These are phyloP conservation scores for Myiotriccus ornatus DNA, from an alignment of 2,797 vertebrate genomes.

Conservation along the genomic window DNA sequence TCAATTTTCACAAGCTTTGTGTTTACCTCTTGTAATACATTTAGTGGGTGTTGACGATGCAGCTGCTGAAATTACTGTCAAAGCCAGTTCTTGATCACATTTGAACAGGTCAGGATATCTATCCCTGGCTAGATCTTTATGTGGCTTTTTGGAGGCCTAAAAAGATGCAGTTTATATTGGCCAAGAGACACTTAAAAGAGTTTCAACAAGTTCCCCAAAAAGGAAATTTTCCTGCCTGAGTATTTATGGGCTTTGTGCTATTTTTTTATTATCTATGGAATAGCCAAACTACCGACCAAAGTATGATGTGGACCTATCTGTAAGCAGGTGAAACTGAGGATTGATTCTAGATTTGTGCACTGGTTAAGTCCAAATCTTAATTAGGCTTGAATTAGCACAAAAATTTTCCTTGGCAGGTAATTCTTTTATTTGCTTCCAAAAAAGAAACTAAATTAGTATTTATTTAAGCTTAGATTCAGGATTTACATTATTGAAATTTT, in stretches of 20 bases:
- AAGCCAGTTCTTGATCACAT: background rate
- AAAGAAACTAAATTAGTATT: background rate
- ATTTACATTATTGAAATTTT: background rate
- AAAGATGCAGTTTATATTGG: background rate
- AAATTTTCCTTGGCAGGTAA: background rate
- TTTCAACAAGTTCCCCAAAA: background rate
- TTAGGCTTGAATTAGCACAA: background rate
- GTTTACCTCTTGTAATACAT: background rate
- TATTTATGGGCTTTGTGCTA: background rate
- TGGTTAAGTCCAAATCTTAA: background rate
- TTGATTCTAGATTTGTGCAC: background rate
- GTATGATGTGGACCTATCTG: background rate
- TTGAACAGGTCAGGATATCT: background rate
- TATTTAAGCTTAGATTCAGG: background rate
- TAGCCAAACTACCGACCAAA: background rate
- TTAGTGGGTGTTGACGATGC: background rate
- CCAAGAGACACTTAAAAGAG: background rate
- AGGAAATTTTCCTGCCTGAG: background rate
- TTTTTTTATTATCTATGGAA: background rate
- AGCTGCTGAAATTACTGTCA: background rate
- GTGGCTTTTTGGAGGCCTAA: background rate
- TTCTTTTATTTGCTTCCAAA: background rate
- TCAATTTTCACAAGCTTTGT: background rate
- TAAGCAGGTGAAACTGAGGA: background rate
- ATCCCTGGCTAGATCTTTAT: background rate